Percentiles rank a stretch among this genome's conserved stretches.
These are phyloP conservation scores for Sula dactylatra DNA, from an alignment of 2,113 vertebrate species.

Conservation along the genomic window DNA sequence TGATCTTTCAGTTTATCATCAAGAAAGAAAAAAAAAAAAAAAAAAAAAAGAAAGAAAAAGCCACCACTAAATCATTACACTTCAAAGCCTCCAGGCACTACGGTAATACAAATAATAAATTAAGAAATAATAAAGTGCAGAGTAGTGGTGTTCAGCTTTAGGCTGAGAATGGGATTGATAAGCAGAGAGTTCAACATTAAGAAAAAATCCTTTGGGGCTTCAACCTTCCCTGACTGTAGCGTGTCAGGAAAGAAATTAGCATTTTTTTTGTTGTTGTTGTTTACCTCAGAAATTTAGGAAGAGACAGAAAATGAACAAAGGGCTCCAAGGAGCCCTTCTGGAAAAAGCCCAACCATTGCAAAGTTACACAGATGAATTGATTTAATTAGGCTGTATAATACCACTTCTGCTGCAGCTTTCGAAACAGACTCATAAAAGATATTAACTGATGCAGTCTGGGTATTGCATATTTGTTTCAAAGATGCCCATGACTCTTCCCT, in stretches of 20 bases:
- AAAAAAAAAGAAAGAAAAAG: neutral
- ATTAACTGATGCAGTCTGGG: slow-evolving; percentile 17
- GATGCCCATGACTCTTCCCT: slow-evolving; percentile 12
- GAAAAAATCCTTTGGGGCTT: slow-evolving; percentile 2
- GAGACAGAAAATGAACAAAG: slow-evolving; percentile 32
- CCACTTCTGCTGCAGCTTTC: slow-evolving; percentile 5
- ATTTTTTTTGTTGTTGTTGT: slow-evolving; percentile 44
- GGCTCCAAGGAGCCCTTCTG: slow-evolving; percentile 64
- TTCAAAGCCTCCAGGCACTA: neutral
- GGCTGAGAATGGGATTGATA: neutral
- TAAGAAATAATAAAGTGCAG: slow-evolving; percentile 23
- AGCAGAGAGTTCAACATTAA: slow-evolving; percentile 32
- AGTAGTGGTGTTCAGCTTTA: neutral
- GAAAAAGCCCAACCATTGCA: slow-evolving; percentile 54
- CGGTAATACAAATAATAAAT: neutral
- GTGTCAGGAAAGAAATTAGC: slow-evolving; percentile 43
- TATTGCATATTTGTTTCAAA: neutral
- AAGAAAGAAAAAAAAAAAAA: neutral
- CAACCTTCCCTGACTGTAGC: slow-evolving; percentile 3
- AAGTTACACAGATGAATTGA: slow-evolving; percentile 65
- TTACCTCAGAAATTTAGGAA: slow-evolving; percentile 65
- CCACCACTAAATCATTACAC: neutral
- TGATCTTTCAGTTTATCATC: neutral
- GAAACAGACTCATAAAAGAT: slow-evolving; percentile 45
- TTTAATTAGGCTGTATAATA: slow-evolving; percentile 69